Conservation (phyloP, 1,140 invertebrate genomes). For the Bemisia tabaci region DNA sequence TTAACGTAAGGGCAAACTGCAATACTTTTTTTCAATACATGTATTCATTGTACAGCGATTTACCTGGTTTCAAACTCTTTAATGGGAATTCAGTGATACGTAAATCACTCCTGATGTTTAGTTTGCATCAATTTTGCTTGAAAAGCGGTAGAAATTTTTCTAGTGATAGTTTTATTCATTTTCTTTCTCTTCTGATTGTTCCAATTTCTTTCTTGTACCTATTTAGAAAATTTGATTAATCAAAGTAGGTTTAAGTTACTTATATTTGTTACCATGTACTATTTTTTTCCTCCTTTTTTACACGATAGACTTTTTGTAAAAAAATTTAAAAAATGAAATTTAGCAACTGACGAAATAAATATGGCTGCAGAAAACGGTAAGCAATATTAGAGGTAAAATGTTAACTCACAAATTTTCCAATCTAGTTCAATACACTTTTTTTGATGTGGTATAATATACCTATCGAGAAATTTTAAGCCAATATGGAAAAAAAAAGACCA, state of each 20-base stretch:
- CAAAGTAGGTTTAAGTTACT: background rate
- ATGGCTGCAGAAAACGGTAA: background rate
- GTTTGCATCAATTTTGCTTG: too few relatives aligned
- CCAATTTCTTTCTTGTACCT: background rate
- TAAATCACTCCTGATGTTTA: too few relatives aligned
- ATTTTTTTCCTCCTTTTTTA: background rate
- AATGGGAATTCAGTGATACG: too few relatives aligned
- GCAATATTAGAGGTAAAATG: too few relatives aligned
- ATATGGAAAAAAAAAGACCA: background rate
- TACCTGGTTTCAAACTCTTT: too few relatives aligned
- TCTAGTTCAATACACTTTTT: background rate
- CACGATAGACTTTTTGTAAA: background rate
- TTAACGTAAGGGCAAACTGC: too few relatives aligned
- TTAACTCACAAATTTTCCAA: background rate
- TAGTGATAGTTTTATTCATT: too few relatives aligned
- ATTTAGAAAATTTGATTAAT: background rate
- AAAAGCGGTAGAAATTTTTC: too few relatives aligned
- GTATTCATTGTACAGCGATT: too few relatives aligned
- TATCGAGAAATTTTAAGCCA: background rate
- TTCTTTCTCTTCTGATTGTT: background rate
- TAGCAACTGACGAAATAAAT: background rate
- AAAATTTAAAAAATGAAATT: background rate
- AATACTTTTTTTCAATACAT: too few relatives aligned
- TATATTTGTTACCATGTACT: background rate
- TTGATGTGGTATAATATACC: background rate